phyloP scores from a whole-genome alignment of 2,113 vertebrate species.

The Alethe castanea region DNA sequence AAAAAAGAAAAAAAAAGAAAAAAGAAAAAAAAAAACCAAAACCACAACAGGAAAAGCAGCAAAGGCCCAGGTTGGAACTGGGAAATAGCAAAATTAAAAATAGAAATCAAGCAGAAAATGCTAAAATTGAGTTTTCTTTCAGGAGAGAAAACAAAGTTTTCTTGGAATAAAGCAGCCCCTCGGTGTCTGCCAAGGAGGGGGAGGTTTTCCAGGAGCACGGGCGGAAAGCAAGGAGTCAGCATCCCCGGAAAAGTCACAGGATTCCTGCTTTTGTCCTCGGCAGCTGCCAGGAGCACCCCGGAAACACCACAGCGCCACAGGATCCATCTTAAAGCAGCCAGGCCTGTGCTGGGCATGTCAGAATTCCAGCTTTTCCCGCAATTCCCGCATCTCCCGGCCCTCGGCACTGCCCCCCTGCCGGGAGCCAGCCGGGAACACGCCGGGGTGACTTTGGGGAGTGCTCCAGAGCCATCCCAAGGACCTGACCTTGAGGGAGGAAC shows the following conservation, averaged over 20 bases:
- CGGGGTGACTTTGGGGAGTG: not conserved
- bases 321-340: not conserved
- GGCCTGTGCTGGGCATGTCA: not conserved
- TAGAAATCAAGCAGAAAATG: not conserved
- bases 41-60: not conserved
- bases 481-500: constrained; percentile 24
- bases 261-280: constrained; percentile 51
- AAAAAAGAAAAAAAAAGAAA: too few relatives aligned
- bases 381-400: not conserved
- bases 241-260: not conserved
- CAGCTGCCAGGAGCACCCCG: not conserved
- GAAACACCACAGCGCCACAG: not conserved
- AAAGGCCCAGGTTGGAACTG: not conserved
- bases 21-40: too few relatives aligned
- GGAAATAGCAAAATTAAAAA: not conserved
- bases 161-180: constrained; percentile 1
- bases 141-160: not conserved
- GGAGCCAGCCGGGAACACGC: not conserved
- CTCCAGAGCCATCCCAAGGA: not conserved
- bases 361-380: not conserved
- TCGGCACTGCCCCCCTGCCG: rapidly evolving
- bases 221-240: not conserved
- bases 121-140: not conserved
- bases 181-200: not conserved
- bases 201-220: not conserved